Base-by-base conservation (phyloP, 2,888 invertebrate species). In the Oligia fasciuncula region DNA sequence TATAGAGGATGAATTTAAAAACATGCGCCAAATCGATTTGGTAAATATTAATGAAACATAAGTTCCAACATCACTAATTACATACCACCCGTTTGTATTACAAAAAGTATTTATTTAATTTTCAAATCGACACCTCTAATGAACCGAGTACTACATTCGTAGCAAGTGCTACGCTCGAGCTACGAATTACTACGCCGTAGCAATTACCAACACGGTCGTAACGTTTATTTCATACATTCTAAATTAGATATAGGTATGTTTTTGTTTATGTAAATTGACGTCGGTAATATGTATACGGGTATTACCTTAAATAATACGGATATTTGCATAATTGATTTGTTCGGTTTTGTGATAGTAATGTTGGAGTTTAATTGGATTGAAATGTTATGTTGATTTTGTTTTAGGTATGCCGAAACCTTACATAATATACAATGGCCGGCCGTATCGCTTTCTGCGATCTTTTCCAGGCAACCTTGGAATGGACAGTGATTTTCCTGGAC, bases 101-200 rank as follows among this genome's bases (percentile, higher is more conserved):
- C 73, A 46, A 79, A 79, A 79, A 57, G 66, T 76, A 72, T 76
- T 87, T 79, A 80, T 81, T 70, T 69, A 81, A 79, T 76, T 72
- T 73, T 76, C 77, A 75, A 85, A 83, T 80, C 54, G 54, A 77
- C 78, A 76, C 73, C 62, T 71, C 76, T 77, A 83, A 87, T 83
- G 69, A 80, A 81, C 62, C 19, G 4, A 72, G 73, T 60, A 11
- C 19, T 71, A 72, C 35, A 62, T 77, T 80, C 73, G 88, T 83
- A 87, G 82, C 79, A 65, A 77, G 19, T 29, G 79, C 81, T 88
- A 87, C 87, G 66, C 14, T 76, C 23, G 66, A 60, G 83, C 83
- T 87, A 87, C 83, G 78, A 79, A 76, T 69, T 66, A 46, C 87
- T 86, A 85, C 84, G 87, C 19, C 87, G 85, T 85, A 87, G 83